Evolutionary conservation across 2,113 vertebrate genomes (phyloP), one percentile per base, ranked within the genome.

Genomic region (Phylloscopus trochiloides): DNA sequence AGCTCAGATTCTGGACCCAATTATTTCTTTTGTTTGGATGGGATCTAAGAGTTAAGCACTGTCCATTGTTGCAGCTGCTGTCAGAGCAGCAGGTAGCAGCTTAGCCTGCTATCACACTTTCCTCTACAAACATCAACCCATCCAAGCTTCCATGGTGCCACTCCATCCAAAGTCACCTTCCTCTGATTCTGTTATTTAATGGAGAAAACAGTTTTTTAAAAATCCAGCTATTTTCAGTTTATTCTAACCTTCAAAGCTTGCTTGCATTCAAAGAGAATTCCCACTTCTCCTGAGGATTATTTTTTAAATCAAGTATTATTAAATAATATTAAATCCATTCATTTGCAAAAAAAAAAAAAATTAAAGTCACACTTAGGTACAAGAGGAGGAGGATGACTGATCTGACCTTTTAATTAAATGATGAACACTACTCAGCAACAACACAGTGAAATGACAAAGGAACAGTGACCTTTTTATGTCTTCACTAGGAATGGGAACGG

Each of bases 371-470:
- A 66, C 11, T 51, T 51, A 81, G 29, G 48, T 85, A 42, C 54
- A 88, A 88, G 78, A 68, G 50, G 72, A 95, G 32, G 29, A 96
- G 88, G 55, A 83, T 97, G 95, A 97, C 81, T 76, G 88, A 96
- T 92, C n/a, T 96, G 97, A 98, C 96, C 97, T 98, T 97, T 97
- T 97, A 97, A 97, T 97, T 97, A 97, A 97, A 97, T 94, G 57
- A 97, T 97, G 97, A 97, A 90, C 90, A 95, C 40, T 95, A 91
- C 81, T 94, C 93, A 96, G 75, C 86, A 97, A 96, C 82, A 96
- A 58, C 86, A 66, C 17, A 18, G 42, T 82, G 88, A 96, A 94
- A 95, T 86, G 78, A 96, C 96, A 96, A 95, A 95, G 86, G 68
- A 93, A 96, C 83, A 47, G 36, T 94, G 97, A 98, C 94, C 97